These are phyloP conservation scores for Rotaria magnacalcarata DNA, from an alignment of 2,888 invertebrate species.

Conservation along the genomic window DNA sequence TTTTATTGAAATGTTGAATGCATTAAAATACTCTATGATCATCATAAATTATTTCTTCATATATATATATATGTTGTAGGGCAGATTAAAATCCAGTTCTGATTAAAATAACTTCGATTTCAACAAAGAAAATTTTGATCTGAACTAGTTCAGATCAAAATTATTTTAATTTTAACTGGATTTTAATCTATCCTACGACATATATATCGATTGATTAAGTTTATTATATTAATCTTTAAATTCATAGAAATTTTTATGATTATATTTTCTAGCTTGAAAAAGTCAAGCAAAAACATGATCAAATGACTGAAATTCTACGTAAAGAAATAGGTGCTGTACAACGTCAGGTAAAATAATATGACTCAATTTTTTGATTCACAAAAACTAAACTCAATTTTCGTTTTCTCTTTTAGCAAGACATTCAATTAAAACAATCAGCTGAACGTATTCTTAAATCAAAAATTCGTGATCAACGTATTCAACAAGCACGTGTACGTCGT, in stretches of 20 bases:
- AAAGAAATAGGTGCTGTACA: constrained; percentile 52
- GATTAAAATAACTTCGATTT: too few relatives aligned
- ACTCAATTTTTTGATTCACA: constrained; percentile 49
- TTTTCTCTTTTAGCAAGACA: constrained; percentile 51
- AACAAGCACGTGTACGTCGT: constrained; percentile 54
- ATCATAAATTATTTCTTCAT: too few relatives aligned
- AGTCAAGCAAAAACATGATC: constrained; percentile 54
- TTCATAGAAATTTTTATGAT: not conserved
- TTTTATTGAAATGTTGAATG: too few relatives aligned
- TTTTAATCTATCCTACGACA: too few relatives aligned
- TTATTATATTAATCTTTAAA: too few relatives aligned
- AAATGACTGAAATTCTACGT: constrained; percentile 55
- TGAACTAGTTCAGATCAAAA: too few relatives aligned
- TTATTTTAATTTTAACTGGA: too few relatives aligned
- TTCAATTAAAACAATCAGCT: constrained; percentile 52
- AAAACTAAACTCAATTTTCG: constrained; percentile 47
- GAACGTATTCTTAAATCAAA: constrained; percentile 52
- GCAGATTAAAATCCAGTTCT: too few relatives aligned
- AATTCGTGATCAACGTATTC: constrained; percentile 55
- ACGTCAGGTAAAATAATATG: constrained; percentile 37
- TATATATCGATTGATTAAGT: too few relatives aligned
- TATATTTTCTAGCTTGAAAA: constrained; percentile 47
- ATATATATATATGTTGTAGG: too few relatives aligned
- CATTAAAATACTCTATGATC: too few relatives aligned
- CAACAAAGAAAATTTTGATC: too few relatives aligned